Percentiles rank a stretch among this genome's conserved stretches.
phyloP scores from a whole-genome alignment of 92 coral and sea anemone genomes.

The Nematostella vectensis region DNA sequence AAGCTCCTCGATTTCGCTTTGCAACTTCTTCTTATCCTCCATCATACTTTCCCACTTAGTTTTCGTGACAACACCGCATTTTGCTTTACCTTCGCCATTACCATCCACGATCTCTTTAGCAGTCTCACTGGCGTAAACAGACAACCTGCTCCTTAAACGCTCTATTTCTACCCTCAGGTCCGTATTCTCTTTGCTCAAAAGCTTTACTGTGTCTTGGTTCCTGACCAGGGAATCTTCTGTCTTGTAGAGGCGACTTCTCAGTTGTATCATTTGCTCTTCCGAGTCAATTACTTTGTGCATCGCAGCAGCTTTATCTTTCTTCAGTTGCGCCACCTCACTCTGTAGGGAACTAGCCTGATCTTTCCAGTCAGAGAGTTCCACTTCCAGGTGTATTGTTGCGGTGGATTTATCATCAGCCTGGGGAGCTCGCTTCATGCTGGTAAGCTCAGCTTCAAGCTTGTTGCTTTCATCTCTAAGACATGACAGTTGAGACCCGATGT shows the following conservation, averaged over 20 bases:
- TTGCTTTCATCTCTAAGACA: constrained; percentile 80
- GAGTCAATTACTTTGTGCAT: constrained; percentile 27
- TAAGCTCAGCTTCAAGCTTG: constrained; percentile 68
- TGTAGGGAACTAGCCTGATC: constrained; percentile 70
- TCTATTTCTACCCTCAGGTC: constrained; percentile 9
- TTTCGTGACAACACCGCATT: neutral
- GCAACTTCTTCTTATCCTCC: constrained; percentile 54
- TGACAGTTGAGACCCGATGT: constrained; percentile 63
- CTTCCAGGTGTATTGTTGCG: constrained; percentile 48
- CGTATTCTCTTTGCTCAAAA: constrained; percentile 17
- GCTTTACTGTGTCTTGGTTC: constrained; percentile 20
- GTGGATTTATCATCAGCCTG: constrained; percentile 28
- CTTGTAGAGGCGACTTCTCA: constrained; percentile 27
- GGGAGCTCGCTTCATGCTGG: constrained; percentile 56
- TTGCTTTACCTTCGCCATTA: neutral
- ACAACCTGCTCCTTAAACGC: constrained; percentile 11
- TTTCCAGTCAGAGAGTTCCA: constrained; percentile 69
- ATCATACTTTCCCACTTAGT: constrained; percentile 4
- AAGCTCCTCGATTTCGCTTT: constrained; percentile 50
- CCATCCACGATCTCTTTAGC: neutral
- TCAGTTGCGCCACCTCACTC: constrained; percentile 50
- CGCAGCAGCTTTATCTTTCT: constrained; percentile 56
- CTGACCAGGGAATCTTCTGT: constrained; percentile 21
- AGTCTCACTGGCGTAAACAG: constrained; percentile 7
- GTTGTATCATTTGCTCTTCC: constrained; percentile 26